Conservation (phyloP, 1,140 invertebrate genomes). For the Zaprionus camerounensis region DNA sequence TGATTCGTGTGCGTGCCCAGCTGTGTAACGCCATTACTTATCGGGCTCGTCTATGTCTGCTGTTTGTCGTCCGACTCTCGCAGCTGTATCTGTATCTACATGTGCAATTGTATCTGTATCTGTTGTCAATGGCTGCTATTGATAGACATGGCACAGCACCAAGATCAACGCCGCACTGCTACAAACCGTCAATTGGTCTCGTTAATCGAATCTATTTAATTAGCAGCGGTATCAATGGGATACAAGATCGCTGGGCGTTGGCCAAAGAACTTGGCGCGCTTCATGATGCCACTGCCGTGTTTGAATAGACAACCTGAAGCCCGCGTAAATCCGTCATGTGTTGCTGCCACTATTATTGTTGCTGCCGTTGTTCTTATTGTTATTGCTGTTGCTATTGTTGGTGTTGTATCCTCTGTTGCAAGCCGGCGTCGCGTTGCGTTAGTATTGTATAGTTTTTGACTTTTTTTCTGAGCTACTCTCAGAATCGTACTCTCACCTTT, state of each 20-base stretch:
- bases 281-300: background rate
- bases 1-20: constrained; percentile 15
- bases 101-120: constrained; percentile 11
- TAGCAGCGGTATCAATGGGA: constrained; percentile 31
- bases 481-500: constrained; percentile 54
- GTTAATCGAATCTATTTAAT: constrained; percentile 29
- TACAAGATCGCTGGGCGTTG: constrained; percentile 53
- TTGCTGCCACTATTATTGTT: background rate
- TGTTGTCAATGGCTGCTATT: constrained; percentile 80
- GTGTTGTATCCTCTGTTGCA: constrained; percentile 8
- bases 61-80: constrained; percentile 13
- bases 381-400: background rate
- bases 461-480: background rate
- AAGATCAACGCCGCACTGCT: constrained; percentile 63
- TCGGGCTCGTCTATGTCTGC: constrained; percentile 35
- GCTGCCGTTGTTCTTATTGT: background rate
- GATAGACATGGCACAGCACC: constrained; percentile 78
- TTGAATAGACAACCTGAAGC: constrained; percentile 26
- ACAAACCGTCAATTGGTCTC: constrained; percentile 31
- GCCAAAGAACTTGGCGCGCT: constrained; percentile 32
- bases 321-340: constrained; percentile 32
- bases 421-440: constrained; percentile 48
- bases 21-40: constrained; percentile 43
- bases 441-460: background rate
- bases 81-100: constrained; percentile 13